A percentile compares a stretch with the other conserved stretches of the same genome.
These are phyloP conservation scores for Hypothenemus hampei DNA, from an alignment of 1,140 invertebrate genomes.

Conservation along the genomic window DNA sequence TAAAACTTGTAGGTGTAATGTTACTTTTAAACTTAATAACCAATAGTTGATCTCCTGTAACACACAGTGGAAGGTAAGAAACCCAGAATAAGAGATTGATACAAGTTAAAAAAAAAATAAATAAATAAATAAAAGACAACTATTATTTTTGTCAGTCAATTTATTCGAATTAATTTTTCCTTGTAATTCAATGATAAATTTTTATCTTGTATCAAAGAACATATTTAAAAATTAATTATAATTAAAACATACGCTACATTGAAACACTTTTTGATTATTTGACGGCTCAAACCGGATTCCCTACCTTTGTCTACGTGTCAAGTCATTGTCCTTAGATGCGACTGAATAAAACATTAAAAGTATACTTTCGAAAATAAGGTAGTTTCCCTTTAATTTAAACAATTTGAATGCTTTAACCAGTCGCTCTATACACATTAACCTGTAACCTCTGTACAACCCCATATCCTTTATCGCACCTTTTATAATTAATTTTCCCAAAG, in stretches of 20 bases:
- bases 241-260: conserved; percentile 12
- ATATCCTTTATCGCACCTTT: conserved; percentile 28
- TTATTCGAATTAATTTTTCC: no score
- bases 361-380: conserved; percentile 43
- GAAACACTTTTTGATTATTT: conserved; percentile 32
- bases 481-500: conserved; percentile 43
- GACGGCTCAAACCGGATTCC: conserved; percentile 49
- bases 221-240: not conserved
- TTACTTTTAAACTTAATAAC: not conserved
- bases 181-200: not conserved
- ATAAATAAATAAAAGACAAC: no score
- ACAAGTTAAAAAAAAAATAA: conserved; percentile 6
- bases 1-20: conserved; percentile 1
- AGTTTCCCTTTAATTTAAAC: conserved; percentile 15
- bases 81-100: not conserved
- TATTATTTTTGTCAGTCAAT: no score
- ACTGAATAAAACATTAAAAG: conserved; percentile 42
- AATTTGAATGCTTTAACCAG: conserved; percentile 7
- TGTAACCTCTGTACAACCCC: conserved; percentile 48
- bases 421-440: conserved; percentile 22
- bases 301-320: conserved; percentile 61
- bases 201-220: not conserved
- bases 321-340: conserved; percentile 44
- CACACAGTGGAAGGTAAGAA: conserved; percentile 22
- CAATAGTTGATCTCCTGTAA: not conserved